phyloP scores from a whole-genome alignment of 2,113 vertebrate species.

The Mobula hypostoma region DNA sequence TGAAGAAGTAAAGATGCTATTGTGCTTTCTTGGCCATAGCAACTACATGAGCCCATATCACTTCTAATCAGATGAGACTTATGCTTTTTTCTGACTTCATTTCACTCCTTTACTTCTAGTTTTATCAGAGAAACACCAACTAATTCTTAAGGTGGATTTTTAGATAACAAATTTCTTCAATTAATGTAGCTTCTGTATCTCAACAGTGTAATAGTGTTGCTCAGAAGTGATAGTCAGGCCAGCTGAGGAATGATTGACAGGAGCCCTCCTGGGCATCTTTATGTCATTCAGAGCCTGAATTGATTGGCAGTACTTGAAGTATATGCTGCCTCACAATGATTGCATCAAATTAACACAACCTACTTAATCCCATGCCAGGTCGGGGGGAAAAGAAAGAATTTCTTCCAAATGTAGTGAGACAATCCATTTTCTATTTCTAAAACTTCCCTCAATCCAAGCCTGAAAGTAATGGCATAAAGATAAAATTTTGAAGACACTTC shows the following conservation, averaged over 20 bases:
- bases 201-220: neutral
- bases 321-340: neutral
- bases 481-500: neutral
- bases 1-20: too few species aligned
- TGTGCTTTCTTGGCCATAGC: too few species aligned
- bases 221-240: neutral
- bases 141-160: neutral
- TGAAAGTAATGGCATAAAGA: neutral
- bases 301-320: neutral
- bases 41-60: too few species aligned
- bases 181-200: neutral
- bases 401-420: neutral
- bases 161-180: neutral
- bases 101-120: neutral
- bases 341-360: neutral
- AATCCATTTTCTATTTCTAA: neutral
- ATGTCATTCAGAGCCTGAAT: neutral
- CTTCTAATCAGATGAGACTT: neutral
- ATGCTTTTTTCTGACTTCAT: neutral
- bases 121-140: neutral
- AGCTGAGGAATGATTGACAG: neutral
- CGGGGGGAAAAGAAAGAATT: neutral
- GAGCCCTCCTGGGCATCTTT: neutral
- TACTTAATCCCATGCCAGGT: neutral
- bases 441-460: neutral